Conservation (phyloP, 2,888 invertebrate species). For the Acronicta psi region DNA sequence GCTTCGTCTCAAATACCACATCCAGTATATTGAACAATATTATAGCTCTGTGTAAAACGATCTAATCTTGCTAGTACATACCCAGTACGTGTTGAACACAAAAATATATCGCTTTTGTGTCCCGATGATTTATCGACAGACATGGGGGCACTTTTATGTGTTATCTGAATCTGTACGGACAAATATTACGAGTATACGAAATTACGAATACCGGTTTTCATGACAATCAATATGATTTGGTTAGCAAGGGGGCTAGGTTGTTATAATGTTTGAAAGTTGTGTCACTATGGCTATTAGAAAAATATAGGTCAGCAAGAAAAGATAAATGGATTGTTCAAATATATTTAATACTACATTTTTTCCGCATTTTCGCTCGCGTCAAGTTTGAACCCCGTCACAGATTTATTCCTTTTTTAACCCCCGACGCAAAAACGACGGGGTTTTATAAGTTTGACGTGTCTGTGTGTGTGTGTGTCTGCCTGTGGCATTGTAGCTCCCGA, state of each 20-base stretch:
- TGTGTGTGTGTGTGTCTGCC: too few species aligned
- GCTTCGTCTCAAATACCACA: constrained; percentile 26
- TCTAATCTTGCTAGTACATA: constrained; percentile 37
- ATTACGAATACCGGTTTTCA: constrained; percentile 24
- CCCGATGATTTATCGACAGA: constrained; percentile 47
- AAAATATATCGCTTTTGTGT: constrained; percentile 60
- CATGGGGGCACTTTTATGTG: constrained; percentile 35
- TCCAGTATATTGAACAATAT: constrained; percentile 38
- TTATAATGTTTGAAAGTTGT: not conserved
- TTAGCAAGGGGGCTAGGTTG: not conserved
- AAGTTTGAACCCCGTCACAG: too few species aligned
- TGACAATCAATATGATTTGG: not conserved
- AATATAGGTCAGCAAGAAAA: too few species aligned
- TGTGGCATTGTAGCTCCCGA: too few species aligned
- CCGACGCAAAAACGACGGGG: too few species aligned
- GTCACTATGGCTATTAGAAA: too few species aligned
- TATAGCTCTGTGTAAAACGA: constrained; percentile 23
- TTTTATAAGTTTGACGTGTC: too few species aligned
- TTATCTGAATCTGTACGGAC: constrained; percentile 10
- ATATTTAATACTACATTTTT: too few species aligned
- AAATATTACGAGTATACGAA: constrained; percentile 11
- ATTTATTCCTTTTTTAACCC: too few species aligned
- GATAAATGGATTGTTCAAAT: too few species aligned
- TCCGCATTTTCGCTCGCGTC: too few species aligned
- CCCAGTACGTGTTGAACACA: constrained; percentile 61